A percentile compares a stretch with the other conserved stretches of the same genome.
Conservation (phyloP, 2,113 vertebrate genomes). For the Xenotilapia caudafasciata region DNA sequence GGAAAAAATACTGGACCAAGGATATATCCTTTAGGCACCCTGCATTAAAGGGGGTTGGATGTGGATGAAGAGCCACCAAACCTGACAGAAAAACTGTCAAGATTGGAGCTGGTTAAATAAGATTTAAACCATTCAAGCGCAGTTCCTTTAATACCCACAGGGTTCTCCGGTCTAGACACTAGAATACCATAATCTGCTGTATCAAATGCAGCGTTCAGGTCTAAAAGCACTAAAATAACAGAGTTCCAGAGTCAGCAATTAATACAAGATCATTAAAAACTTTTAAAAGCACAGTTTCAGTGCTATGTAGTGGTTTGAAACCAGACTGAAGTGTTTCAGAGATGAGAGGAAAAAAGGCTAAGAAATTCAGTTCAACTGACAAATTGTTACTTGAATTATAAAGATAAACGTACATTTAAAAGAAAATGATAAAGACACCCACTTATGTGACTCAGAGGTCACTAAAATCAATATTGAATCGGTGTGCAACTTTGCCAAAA, state of each 20-base stretch:
- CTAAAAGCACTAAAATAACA: neutral
- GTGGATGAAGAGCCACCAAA: neutral
- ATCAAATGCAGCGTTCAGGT: accelerated
- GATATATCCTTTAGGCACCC: neutral
- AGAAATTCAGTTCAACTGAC: neutral
- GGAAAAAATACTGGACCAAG: neutral
- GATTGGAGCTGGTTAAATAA: neutral
- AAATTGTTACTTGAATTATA: neutral
- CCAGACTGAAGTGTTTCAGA: neutral
- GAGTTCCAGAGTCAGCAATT: neutral
- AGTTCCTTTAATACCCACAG: neutral
- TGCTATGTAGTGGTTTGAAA: neutral
- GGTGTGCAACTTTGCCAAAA: too few relatives aligned
- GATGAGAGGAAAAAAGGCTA: neutral
- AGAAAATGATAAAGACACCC: neutral
- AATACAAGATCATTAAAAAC: neutral
- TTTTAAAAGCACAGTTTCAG: neutral
- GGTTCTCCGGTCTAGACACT: neutral
- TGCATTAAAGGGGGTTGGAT: neutral
- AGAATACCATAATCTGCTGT: neutral
- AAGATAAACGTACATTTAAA: neutral
- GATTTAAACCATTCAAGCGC: neutral
- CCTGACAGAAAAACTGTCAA: neutral
- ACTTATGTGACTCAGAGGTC: neutral
- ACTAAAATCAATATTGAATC: neutral